phyloP scores from a whole-genome alignment of 1,140 invertebrate genomes.

The Lerema accius region DNA sequence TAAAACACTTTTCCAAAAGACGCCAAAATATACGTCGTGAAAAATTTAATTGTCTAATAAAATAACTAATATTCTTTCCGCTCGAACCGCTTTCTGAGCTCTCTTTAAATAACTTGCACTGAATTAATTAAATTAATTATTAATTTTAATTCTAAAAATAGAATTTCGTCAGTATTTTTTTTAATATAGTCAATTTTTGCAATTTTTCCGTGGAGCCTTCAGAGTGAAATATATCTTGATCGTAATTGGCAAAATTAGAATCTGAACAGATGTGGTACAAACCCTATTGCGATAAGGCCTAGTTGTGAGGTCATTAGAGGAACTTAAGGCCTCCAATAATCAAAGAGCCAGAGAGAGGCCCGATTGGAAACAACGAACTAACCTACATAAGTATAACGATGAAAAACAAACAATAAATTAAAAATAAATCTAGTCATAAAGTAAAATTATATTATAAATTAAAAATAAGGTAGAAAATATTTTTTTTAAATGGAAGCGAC shows the following conservation, averaged over 20 bases:
- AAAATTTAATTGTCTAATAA: background rate
- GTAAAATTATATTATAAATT: conserved; percentile 5
- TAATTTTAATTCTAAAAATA: no score
- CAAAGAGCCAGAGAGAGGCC: background rate
- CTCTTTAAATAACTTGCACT: no score
- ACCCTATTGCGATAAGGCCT: no score
- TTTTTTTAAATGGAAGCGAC: conserved; percentile 14
- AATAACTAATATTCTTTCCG: background rate
- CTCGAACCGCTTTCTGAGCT: background rate
- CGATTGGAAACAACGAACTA: background rate
- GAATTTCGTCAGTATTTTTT: no score
- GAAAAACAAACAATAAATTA: conserved; percentile 12
- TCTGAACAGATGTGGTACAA: no score
- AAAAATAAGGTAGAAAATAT: conserved; percentile 10
- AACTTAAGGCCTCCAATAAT: no score
- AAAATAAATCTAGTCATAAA: conserved; percentile 4
- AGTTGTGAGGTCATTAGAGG: no score
- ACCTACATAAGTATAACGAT: conserved; percentile 6
- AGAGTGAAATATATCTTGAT: no score
- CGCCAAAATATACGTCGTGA: background rate
- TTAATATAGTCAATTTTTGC: no score
- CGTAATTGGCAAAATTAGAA: no score
- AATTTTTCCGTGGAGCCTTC: no score
- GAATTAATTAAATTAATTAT: no score
- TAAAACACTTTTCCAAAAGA: background rate